phyloP scores from a whole-genome alignment of 2,113 vertebrate genomes.

The Malurus elegans region DNA sequence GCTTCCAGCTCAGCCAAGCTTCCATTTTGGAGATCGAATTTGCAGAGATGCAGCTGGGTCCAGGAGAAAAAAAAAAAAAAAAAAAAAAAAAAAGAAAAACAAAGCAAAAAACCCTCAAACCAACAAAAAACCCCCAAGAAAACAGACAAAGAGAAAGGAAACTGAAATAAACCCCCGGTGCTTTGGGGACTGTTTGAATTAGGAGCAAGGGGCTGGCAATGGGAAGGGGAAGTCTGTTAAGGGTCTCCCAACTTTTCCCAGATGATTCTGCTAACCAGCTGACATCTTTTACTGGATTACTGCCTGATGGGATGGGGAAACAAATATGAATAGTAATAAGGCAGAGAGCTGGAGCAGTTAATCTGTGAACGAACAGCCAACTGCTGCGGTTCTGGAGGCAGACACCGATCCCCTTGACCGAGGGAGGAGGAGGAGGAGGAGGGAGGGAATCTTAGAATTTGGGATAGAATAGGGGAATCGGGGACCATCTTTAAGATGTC shows the following conservation, averaged over 20 bases:
- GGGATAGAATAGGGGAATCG: rapidly evolving
- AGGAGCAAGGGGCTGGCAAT: not conserved
- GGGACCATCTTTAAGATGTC: not conserved
- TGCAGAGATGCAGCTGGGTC: constrained; percentile 37
- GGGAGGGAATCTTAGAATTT: not conserved
- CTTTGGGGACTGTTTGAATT: not conserved
- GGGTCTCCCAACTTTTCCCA: constrained; percentile 12
- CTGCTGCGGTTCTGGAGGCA: not conserved
- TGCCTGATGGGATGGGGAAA: constrained; percentile 1
- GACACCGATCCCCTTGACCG: not conserved
- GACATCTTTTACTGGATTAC: constrained; percentile 1
- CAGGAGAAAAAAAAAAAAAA: not conserved
- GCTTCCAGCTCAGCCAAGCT: constrained; percentile 18
- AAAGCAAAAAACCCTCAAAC: not conserved
- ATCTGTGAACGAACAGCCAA: not conserved
- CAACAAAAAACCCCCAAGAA: not conserved
- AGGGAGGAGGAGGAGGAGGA: not conserved
- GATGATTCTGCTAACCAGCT: constrained; percentile 4
- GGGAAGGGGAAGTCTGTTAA: not conserved
- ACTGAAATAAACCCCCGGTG: not conserved
- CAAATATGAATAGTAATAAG: not conserved
- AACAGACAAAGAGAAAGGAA: not conserved
- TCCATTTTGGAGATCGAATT: constrained; percentile 17
- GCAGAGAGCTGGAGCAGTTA: not conserved
- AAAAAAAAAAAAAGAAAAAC: not conserved